Evolutionary conservation across 2,888 invertebrate species (phyloP).

Genomic region (Dolichopus griseipennis): DNA sequence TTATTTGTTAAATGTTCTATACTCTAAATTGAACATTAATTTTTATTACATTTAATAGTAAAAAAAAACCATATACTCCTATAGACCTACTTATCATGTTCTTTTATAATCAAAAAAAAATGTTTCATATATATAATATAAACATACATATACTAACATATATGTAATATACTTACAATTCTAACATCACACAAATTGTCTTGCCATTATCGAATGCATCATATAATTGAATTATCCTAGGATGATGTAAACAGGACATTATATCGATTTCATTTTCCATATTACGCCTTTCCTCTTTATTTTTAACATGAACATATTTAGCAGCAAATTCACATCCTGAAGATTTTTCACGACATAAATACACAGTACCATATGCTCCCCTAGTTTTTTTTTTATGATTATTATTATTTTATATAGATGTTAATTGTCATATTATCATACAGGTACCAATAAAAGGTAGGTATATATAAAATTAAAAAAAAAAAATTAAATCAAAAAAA

Average conservation of each 20-base stretch:
- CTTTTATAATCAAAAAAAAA: too few relatives aligned
- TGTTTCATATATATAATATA: too few relatives aligned
- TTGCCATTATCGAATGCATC: slow-evolving; percentile 85
- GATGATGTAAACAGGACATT: slow-evolving; percentile 82
- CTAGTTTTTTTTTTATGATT: too few relatives aligned
- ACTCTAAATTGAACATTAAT: too few relatives aligned
- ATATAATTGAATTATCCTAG: slow-evolving; percentile 86
- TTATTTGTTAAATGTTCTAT: too few relatives aligned
- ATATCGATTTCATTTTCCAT: slow-evolving; percentile 88
- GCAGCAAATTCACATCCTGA: slow-evolving; percentile 73
- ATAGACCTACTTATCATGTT: too few relatives aligned
- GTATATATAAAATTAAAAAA: too few relatives aligned
- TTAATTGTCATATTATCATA: neutral
- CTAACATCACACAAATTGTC: slow-evolving; percentile 85
- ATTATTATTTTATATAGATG: slow-evolving; percentile 11
- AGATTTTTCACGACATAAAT: slow-evolving; percentile 70
- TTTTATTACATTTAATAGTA: too few relatives aligned
- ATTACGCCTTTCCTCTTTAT: slow-evolving; percentile 71
- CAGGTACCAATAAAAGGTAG: neutral
- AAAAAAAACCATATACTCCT: too few relatives aligned
- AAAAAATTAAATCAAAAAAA: slow-evolving; percentile 5
- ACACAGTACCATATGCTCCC: slow-evolving; percentile 90
- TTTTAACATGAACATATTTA: slow-evolving; percentile 71
- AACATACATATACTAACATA: neutral
- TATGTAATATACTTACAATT: slow-evolving; percentile 64